phyloP scores from a whole-genome alignment of 30 jellyfish, hydroid and myxozoan species.

The Aurelia sp. region DNA sequence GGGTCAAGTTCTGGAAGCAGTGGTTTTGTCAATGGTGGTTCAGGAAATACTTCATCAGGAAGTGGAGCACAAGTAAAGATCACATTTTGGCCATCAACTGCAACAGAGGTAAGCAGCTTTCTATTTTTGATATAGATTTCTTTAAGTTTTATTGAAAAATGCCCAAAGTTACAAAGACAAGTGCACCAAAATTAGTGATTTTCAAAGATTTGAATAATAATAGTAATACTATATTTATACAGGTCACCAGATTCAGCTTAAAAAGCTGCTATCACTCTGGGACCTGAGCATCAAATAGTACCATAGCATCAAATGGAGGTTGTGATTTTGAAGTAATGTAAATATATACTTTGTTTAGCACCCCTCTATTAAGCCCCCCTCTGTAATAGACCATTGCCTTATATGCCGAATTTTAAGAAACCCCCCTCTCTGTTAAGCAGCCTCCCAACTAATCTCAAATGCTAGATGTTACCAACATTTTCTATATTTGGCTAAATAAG shows the following conservation, averaged over 20 bases:
- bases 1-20: neutral
- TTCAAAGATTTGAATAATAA: neutral
- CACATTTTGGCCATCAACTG: conserved; percentile 33
- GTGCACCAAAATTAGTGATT: neutral
- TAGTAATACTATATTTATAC: no score
- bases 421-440: no score
- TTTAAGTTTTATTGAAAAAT: neutral
- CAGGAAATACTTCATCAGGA: neutral
- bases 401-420: no score
- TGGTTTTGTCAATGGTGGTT: neutral
- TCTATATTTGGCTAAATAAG: no score
- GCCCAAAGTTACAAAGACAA: neutral
- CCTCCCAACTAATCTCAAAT: no score
- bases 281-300: no score
- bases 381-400: no score
- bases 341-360: neutral
- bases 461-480: no score
- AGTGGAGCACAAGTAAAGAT: conserved; percentile 23
- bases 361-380: no score
- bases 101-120: conserved; percentile 29
- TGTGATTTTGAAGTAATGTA: neutral
- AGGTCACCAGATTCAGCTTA: no score
- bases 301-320: neutral
- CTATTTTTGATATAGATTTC: neutral
- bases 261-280: no score